These are phyloP conservation scores for Brachyhypopomus occidentalis DNA, from an alignment of 2,113 vertebrate genomes.

Conservation along the genomic window DNA sequence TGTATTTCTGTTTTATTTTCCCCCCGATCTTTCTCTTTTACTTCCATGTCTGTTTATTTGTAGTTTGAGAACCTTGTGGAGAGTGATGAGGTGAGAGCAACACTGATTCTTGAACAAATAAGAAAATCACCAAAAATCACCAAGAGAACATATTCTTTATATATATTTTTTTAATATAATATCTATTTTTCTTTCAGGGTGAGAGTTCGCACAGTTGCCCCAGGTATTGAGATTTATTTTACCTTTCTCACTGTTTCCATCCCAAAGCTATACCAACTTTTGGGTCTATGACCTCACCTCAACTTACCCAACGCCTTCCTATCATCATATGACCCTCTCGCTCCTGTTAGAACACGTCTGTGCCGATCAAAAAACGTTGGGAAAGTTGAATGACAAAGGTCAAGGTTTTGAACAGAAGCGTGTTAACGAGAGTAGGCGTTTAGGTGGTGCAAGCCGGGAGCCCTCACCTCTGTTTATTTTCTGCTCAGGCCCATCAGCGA, in stretches of 20 bases:
- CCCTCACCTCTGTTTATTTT: constrained; percentile 12
- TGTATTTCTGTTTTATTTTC: neutral
- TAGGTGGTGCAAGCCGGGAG: neutral
- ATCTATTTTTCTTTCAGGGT: constrained; percentile 63
- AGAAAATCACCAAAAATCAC: neutral
- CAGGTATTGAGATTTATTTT: constrained; percentile 59
- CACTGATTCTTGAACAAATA: neutral
- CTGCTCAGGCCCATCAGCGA: constrained; percentile 86
- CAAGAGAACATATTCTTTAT: neutral
- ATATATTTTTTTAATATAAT: constrained; percentile 11
- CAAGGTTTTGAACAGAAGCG: neutral
- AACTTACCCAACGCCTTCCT: neutral
- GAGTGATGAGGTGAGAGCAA: constrained; percentile 75
- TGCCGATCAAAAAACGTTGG: neutral
- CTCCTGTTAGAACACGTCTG: neutral
- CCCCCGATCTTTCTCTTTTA: neutral
- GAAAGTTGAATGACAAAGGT: neutral
- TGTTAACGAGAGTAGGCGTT: too few relatives aligned
- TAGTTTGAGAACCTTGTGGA: constrained; percentile 83
- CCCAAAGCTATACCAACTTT: neutral
- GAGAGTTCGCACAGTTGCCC: constrained; percentile 72
- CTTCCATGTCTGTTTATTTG: neutral
- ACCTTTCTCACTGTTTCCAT: neutral
- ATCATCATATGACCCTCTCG: neutral
- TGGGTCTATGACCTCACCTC: neutral